A percentile compares a stretch with the other conserved stretches of the same genome.
phyloP scores from a whole-genome alignment of 2,888 invertebrate genomes.

The Geotrupes spiniger region DNA sequence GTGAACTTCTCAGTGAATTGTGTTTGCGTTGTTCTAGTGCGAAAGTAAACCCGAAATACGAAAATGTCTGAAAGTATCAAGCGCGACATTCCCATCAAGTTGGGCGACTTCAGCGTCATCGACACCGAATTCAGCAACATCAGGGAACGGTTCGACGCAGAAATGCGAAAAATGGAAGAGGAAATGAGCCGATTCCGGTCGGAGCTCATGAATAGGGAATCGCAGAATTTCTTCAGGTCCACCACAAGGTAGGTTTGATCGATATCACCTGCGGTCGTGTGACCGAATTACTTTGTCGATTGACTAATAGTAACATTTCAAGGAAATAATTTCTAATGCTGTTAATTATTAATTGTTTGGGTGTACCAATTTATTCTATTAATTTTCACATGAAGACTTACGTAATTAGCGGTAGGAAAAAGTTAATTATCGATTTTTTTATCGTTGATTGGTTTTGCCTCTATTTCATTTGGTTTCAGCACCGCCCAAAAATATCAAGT shows the following conservation, averaged over 20 bases:
- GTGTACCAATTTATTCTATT: too few relatives aligned
- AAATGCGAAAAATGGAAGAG: constrained; percentile 98
- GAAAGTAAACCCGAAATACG: not conserved
- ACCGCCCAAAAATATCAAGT: too few relatives aligned
- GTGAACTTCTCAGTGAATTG: not conserved
- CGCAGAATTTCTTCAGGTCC: constrained; percentile 87
- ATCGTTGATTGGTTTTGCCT: too few relatives aligned
- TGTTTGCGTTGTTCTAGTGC: constrained; percentile 1
- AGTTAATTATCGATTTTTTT: too few relatives aligned
- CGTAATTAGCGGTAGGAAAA: too few relatives aligned
- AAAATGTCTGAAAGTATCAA: constrained; percentile 82
- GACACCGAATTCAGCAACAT: constrained; percentile 96
- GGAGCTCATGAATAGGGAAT: constrained; percentile 89
- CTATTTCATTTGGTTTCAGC: too few relatives aligned
- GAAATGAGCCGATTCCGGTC: constrained; percentile 95
- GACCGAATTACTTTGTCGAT: too few relatives aligned
- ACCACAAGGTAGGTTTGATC: constrained; percentile 68
- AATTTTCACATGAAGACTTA: too few relatives aligned
- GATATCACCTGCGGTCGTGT: too few relatives aligned
- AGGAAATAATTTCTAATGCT: too few relatives aligned
- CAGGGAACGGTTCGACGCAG: constrained; percentile 90
- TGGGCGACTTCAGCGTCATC: constrained; percentile 92
- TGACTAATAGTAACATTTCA: too few relatives aligned
- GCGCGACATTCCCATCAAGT: constrained; percentile 88
- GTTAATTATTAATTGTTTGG: too few relatives aligned